A percentile compares a stretch with the other conserved stretches of the same genome.
Evolutionary conservation across 2,888 invertebrate species (phyloP).

Genomic region (Diarsia brunnea): DNA sequence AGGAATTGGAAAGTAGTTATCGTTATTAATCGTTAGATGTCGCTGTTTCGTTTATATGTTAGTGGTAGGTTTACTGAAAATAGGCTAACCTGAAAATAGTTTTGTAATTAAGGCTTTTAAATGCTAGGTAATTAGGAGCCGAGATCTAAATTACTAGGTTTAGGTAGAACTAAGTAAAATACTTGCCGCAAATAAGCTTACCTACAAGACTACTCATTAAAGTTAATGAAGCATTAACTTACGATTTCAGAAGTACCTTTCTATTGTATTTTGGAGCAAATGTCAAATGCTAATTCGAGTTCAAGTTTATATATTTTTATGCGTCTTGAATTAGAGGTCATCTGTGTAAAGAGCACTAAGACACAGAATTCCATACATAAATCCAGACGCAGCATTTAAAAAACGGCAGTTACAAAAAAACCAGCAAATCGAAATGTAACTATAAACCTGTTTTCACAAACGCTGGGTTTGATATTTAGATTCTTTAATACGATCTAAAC

Average conservation of each 20-base stretch:
- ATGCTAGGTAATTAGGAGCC: not conserved
- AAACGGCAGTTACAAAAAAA: not conserved
- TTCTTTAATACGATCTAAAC: not conserved
- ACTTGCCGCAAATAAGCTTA: too few relatives aligned
- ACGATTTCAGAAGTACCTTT: not conserved
- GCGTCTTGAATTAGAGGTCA: not conserved
- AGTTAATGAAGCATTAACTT: conserved; percentile 2
- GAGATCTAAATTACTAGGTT: not conserved
- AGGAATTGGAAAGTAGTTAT: conserved; percentile 23
- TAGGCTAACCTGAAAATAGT: not conserved
- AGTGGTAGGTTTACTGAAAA: not conserved
- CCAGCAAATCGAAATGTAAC: not conserved
- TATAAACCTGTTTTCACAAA: not conserved
- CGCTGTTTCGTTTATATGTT: conserved; percentile 1
- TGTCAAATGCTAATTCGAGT: not conserved
- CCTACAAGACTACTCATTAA: not conserved
- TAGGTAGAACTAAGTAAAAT: not conserved
- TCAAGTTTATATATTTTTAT: not conserved
- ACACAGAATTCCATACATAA: not conserved
- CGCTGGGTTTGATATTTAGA: not conserved
- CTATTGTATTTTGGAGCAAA: not conserved
- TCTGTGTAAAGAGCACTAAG: not conserved
- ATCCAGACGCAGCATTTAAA: not conserved
- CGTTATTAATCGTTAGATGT: not conserved
- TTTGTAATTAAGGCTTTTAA: not conserved